Conservation (phyloP, 2,797 vertebrate species). For the Darevskia nairensis region DNA sequence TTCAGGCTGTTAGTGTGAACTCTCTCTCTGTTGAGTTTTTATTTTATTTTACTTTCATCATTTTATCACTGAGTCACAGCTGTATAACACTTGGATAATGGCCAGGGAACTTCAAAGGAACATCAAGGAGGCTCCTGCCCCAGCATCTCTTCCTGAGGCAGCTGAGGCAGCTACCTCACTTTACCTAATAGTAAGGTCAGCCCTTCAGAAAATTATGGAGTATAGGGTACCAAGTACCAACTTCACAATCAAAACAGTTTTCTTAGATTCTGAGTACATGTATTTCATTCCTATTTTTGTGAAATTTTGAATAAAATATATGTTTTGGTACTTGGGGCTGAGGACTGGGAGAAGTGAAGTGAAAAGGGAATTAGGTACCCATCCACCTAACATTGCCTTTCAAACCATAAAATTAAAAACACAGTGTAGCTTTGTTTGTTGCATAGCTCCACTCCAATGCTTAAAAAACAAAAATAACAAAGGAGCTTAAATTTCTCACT, state of each 20-base stretch:
- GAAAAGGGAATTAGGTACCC: not conserved
- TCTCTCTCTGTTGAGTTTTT: not conserved
- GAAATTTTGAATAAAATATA: not conserved
- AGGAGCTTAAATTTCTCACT: constrained; percentile 89
- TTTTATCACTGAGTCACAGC: not conserved
- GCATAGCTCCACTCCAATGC: constrained; percentile 68
- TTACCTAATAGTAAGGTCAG: too few relatives aligned
- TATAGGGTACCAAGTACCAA: not conserved
- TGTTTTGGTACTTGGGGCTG: not conserved
- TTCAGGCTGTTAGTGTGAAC: not conserved
- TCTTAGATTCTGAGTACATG: not conserved
- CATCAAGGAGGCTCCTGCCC: too few relatives aligned
- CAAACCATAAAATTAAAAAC: not conserved
- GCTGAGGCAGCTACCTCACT: too few relatives aligned
- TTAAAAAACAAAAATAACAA: constrained; percentile 65
- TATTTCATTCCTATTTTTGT: not conserved
- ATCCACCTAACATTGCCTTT: not conserved
- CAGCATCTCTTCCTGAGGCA: too few relatives aligned
- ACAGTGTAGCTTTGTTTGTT: constrained; percentile 71
- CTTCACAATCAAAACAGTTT: not conserved
- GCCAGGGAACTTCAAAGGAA: too few relatives aligned
- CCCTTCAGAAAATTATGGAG: too few relatives aligned
- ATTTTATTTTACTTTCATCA: not conserved
- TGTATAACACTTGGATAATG: not conserved
- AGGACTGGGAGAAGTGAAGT: not conserved